These are phyloP conservation scores for Syrmaticus mikado DNA, from an alignment of 2,113 vertebrate genomes.

Conservation along the genomic window DNA sequence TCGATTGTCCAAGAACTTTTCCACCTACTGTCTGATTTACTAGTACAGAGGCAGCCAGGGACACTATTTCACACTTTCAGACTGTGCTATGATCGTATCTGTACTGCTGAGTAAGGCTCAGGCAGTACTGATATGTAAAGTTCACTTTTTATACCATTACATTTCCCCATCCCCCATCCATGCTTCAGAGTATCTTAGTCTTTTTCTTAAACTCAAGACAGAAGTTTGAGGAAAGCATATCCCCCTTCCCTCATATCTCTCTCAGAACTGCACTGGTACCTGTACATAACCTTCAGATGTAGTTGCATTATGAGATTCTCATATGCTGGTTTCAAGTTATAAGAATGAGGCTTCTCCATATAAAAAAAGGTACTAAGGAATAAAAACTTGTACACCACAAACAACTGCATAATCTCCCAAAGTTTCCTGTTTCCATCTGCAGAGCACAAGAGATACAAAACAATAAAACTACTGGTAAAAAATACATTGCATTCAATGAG, in stretches of 20 bases:
- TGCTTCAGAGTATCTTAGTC: not conserved
- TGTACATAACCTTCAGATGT: not conserved
- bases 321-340: not conserved
- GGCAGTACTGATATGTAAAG: not conserved
- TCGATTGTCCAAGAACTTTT: constrained; percentile 25
- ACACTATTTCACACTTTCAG: not conserved
- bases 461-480: not conserved
- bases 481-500: not conserved
- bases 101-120: not conserved
- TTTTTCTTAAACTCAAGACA: not conserved
- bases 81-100: not conserved
- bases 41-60: not conserved
- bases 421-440: not conserved
- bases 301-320: not conserved
- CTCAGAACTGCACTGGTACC: not conserved
- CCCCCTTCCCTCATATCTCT: not conserved
- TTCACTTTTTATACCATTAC: not conserved
- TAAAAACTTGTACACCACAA: not conserved
- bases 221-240: not conserved
- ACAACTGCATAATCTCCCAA: not conserved
- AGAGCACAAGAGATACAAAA: not conserved
- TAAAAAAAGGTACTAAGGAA: not conserved
- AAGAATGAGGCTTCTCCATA: not conserved
- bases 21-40: constrained; percentile 8
- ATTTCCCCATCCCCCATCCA: accelerated